Percentiles rank a stretch among this genome's conserved stretches.
Conservation (phyloP, 1,140 invertebrate genomes). For the Chironomus striatipennis region DNA sequence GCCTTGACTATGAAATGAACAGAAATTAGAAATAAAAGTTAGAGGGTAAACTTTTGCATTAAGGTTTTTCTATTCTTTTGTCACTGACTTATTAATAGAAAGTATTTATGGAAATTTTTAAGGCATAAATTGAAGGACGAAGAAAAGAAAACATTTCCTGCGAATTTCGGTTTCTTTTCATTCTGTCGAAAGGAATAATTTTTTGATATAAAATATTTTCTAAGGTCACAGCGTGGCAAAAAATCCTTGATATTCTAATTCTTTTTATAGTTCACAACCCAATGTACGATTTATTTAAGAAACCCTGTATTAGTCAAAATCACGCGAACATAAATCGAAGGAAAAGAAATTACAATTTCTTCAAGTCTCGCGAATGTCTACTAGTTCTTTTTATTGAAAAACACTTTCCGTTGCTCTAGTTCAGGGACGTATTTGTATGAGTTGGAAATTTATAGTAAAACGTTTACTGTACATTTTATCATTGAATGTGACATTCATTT, state of each 20-base stretch:
- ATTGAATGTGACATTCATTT: too few species aligned
- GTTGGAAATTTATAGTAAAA: too few species aligned
- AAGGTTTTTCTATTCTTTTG: neutral
- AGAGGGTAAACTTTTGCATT: neutral
- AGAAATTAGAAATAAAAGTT: neutral
- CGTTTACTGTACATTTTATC: too few species aligned
- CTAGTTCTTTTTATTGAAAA: neutral
- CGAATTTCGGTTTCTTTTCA: neutral
- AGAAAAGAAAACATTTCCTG: neutral
- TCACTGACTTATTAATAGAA: too few species aligned
- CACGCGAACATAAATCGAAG: neutral
- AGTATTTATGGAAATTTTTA: too few species aligned
- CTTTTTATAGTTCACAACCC: too few species aligned
- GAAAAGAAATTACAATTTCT: neutral
- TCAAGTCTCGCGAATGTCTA: neutral
- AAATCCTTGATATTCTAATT: too few species aligned
- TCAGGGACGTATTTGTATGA: neutral
- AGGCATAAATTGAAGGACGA: neutral
- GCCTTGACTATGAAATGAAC: neutral
- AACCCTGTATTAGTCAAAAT: neutral
- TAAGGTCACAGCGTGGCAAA: too few species aligned
- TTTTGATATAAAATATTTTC: too few species aligned
- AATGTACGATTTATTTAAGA: too few species aligned
- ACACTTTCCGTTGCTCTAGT: neutral
- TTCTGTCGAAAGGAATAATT: neutral